Percentiles rank a stretch among this genome's conserved stretches.
These are phyloP conservation scores for Aphodius sticticus DNA, from an alignment of 2,888 invertebrate genomes.

Conservation along the genomic window DNA sequence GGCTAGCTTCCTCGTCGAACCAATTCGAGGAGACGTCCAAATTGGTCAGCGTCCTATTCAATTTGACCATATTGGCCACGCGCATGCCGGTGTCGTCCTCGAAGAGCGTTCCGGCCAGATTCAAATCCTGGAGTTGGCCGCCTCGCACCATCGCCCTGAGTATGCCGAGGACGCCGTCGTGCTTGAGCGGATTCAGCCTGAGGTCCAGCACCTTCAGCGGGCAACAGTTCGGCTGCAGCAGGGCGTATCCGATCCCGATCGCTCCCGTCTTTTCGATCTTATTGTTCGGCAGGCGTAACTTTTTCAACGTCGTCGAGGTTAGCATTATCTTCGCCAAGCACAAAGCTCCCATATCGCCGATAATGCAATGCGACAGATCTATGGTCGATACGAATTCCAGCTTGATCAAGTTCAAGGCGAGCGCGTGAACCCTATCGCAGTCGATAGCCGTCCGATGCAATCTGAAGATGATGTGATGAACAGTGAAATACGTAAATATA, in stretches of 20 bases:
- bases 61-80: conserved; percentile 63
- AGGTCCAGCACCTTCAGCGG: conserved; percentile 61
- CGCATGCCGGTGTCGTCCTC: conserved; percentile 64
- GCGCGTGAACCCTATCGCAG: conserved; percentile 66
- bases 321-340: conserved; percentile 69
- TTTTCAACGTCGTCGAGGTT: conserved; percentile 64
- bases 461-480: not conserved
- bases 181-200: conserved; percentile 68
- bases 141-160: conserved; percentile 67
- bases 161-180: conserved; percentile 67
- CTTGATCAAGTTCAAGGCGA: conserved; percentile 64
- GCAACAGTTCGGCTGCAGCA: conserved; percentile 49
- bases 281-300: conserved; percentile 43
- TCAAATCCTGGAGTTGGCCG: conserved; percentile 64
- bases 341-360: conserved; percentile 69
- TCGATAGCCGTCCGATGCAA: conserved; percentile 69
- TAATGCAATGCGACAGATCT: conserved; percentile 72
- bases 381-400: conserved; percentile 63
- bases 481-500: too few species aligned
- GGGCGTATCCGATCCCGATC: conserved; percentile 55
- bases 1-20: conserved; percentile 66
- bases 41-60: conserved; percentile 64
- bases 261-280: conserved; percentile 46
- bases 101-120: conserved; percentile 66
- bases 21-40: conserved; percentile 68